phyloP scores from a whole-genome alignment of 2,113 vertebrate genomes.

The Thymallus thymallus region DNA sequence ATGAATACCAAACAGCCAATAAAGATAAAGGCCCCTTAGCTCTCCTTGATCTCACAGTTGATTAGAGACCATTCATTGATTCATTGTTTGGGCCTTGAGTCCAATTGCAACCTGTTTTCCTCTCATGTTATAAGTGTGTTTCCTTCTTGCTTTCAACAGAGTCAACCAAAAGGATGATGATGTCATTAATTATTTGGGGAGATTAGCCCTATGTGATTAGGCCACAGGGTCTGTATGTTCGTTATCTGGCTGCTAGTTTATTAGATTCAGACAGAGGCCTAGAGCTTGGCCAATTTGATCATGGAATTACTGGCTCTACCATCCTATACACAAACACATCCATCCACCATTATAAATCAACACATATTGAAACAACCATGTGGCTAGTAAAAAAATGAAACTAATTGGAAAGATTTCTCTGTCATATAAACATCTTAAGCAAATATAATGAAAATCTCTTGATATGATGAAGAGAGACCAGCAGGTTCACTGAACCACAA shows the following conservation, averaged over 20 bases:
- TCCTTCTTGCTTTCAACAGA: not conserved
- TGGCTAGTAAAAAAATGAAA: too few species aligned
- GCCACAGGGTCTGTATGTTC: slow-evolving; percentile 29
- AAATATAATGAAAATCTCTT: not conserved
- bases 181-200: slow-evolving; percentile 46
- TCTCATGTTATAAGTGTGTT: not conserved
- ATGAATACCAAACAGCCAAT: not conserved
- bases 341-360: too few species aligned
- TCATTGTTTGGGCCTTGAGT: not conserved
- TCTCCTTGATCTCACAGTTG: not conserved
- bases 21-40: not conserved
- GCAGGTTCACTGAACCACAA: not conserved
- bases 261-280: slow-evolving; percentile 36
- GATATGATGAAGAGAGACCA: not conserved
- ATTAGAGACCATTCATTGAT: not conserved
- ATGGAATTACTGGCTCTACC: slow-evolving; percentile 20
- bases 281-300: slow-evolving; percentile 28
- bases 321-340: too few species aligned
- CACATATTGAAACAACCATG: too few species aligned
- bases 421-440: not conserved
- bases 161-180: slow-evolving; percentile 11
- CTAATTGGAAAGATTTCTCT: not conserved
- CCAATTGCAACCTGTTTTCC: not conserved
- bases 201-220: slow-evolving; percentile 45
- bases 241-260: slow-evolving; percentile 30